phyloP scores from a whole-genome alignment of 2,888 invertebrate genomes.

The Eudasyphora cyanicolor region DNA sequence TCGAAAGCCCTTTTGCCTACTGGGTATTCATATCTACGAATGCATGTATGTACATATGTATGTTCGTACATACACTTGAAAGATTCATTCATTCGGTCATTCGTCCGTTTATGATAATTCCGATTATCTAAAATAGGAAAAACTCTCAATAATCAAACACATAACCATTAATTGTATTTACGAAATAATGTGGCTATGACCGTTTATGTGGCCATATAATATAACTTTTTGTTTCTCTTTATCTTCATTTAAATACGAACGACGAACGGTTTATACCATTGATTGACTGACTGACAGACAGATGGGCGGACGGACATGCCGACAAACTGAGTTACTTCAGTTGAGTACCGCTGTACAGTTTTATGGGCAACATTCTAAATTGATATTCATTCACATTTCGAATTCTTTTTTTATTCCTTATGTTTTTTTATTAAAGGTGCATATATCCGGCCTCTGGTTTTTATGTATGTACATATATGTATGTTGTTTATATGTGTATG shows the following conservation, averaged over 20 bases:
- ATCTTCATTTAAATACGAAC: conserved; percentile 28
- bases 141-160: not conserved
- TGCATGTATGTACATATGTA: not conserved
- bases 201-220: conserved; percentile 18
- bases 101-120: not conserved
- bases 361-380: conserved; percentile 32
- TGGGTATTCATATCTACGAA: too few species aligned
- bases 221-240: not conserved
- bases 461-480: not conserved
- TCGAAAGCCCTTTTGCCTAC: too few species aligned
- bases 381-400: conserved; percentile 34
- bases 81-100: not conserved
- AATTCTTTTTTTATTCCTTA: conserved; percentile 43
- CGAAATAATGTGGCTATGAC: not conserved
- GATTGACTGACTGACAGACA: too few species aligned
- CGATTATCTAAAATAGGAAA: conserved; percentile 21
- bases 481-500: not conserved
- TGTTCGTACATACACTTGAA: not conserved
- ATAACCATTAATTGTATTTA: not conserved
- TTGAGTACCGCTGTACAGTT: not conserved
- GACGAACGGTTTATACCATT: conserved; percentile 4
- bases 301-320: not conserved
- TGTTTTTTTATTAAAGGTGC: conserved; percentile 48
- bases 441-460: conserved; percentile 53
- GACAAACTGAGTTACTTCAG: not conserved